phyloP scores from a whole-genome alignment of 2,888 invertebrate species.

The Boloria euphrosyne region DNA sequence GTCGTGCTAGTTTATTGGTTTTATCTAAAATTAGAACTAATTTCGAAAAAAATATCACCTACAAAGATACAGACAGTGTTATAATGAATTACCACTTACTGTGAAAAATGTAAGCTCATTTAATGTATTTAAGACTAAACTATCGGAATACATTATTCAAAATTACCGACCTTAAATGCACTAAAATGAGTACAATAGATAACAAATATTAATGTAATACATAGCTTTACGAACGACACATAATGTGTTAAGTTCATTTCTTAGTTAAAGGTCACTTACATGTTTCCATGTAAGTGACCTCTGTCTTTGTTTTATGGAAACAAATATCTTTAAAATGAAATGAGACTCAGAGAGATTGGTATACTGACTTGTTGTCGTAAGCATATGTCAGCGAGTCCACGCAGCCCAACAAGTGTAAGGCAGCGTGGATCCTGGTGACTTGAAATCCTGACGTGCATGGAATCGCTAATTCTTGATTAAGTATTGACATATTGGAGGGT shows the following conservation, averaged over 20 bases:
- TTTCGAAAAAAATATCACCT: no score
- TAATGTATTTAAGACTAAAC: background rate
- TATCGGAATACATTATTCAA: background rate
- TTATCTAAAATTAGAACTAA: no score
- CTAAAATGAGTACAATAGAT: background rate
- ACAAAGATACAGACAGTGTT: no score
- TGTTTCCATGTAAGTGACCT: no score
- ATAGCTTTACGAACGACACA: no score
- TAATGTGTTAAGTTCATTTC: no score
- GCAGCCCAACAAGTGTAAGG: conserved; percentile 93
- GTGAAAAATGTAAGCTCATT: background rate
- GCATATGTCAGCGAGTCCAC: conserved; percentile 93
- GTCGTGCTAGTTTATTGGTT: no score
- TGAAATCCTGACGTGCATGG: conserved; percentile 86
- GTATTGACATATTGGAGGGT: conserved; percentile 82
- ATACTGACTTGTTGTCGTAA: conserved; percentile 84
- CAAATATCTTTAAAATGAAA: no score
- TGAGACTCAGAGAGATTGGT: no score
- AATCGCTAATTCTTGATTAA: conserved; percentile 91
- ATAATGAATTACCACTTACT: background rate
- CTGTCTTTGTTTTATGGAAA: no score
- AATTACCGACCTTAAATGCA: background rate
- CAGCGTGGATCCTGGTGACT: conserved; percentile 93
- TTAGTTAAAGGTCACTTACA: no score
- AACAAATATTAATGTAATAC: no score